These are phyloP conservation scores for Scaptomyza cyrtandrae DNA, from an alignment of 2,888 invertebrate species.

Conservation along the genomic window DNA sequence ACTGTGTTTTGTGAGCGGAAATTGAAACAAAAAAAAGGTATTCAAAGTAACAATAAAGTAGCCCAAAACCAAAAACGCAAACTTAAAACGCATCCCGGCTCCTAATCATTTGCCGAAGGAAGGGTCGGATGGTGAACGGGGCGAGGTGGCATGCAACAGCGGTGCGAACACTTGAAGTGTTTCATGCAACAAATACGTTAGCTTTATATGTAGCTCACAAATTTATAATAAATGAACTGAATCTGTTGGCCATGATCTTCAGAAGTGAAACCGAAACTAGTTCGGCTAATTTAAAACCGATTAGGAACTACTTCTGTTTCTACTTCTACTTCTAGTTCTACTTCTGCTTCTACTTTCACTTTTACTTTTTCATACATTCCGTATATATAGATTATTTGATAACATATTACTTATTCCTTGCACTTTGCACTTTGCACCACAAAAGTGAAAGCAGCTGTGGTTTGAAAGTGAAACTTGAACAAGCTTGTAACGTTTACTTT, in stretches of 20 bases:
- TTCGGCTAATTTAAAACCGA: too few relatives aligned
- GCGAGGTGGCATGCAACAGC: constrained; percentile 55
- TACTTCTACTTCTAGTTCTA: not conserved
- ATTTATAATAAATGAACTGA: constrained; percentile 49
- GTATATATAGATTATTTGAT: not conserved
- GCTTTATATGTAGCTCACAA: constrained; percentile 45
- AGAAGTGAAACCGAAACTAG: too few relatives aligned
- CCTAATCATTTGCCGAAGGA: constrained; percentile 19
- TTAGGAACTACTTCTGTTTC: not conserved
- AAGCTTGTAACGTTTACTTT: not conserved
- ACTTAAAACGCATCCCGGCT: constrained; percentile 61
- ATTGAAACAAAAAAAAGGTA: constrained; percentile 75
- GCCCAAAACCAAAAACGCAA: constrained; percentile 50
- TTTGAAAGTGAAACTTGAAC: not conserved
- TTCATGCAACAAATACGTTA: constrained; percentile 42
- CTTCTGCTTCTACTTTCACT: not conserved
- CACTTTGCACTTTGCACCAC: not conserved
- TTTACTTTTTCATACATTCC: not conserved
- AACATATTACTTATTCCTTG: not conserved
- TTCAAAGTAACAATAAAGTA: constrained; percentile 52
- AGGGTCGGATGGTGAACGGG: not conserved
- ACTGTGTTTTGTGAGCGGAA: constrained; percentile 63
- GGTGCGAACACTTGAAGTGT: constrained; percentile 56
- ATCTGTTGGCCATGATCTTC: too few relatives aligned
- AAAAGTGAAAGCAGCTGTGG: constrained; percentile 5